Base-by-base conservation (phyloP, 1,140 invertebrate species). In the Oedothorax gibbosus region DNA sequence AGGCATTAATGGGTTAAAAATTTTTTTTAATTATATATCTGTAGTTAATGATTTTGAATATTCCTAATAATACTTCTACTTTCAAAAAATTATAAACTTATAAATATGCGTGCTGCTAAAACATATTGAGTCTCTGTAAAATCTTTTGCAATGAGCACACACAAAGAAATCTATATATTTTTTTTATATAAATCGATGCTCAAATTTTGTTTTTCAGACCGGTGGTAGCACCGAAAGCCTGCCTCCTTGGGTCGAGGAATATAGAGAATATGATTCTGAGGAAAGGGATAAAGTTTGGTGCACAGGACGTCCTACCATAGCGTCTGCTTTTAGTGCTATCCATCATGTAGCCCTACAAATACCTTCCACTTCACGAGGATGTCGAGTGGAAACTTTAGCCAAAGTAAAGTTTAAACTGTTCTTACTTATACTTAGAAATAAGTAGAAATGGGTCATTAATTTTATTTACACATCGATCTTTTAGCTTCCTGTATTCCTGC, bases 281-380 rank as follows among this genome's bases (percentile, higher is more conserved):
- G 53, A 54, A 35, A 75, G 53, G 56, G 60, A 64, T 21, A 51
- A 76, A 10, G 51, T 84, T 65, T 84, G 81, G 81, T 65, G 49
- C 51, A 84, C 81, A n/a, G 49, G 53, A 9, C n/a, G 62, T 50
- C 53, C 81, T 15, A 84, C 81, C 9, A 84, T 84, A 75, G 81
- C 81, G 6, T 84, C 81, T 64, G 81, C 81, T 35, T 84, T 84
- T 21, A 76, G 62, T 60, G 64, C 81, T 18, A 84, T 84, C 49
- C 81, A 84, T 57, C 11, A 56, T 14, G 81, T 84, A 50, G 81
- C 81, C 7, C 62, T 84, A n/a, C 81, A 84, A 12, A 20, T 84
- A n/a, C 81, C 81, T 62, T 84, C 81, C n/a, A 84, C 81, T 18
- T 84, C 81, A 5, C 14, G 15, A 50, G 53, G 14, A 4, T n/a